Conservation (phyloP, 2,888 invertebrate genomes). For the Pristionchus maxplancki region DNA sequence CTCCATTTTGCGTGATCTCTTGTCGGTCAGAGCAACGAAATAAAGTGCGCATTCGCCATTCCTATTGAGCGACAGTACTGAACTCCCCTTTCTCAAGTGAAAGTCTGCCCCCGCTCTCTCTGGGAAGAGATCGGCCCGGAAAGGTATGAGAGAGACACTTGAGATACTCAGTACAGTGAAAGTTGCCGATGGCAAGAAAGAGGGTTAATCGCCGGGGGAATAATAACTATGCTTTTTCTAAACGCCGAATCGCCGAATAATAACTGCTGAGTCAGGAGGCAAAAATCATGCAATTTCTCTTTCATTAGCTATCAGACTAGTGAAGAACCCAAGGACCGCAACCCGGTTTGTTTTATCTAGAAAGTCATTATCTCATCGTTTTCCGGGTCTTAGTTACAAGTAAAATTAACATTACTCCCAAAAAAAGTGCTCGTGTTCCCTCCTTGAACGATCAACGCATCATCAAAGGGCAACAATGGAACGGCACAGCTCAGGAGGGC, state of each 20-base stretch:
- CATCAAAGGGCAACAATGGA: neutral
- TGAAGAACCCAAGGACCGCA: too few species aligned
- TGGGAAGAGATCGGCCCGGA: conserved; percentile 1
- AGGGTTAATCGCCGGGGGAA: conserved; percentile 1
- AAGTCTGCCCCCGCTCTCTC: conserved; percentile 20
- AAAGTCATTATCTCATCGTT: too few species aligned
- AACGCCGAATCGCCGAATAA: too few species aligned
- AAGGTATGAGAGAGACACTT: neutral
- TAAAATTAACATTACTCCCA: too few species aligned
- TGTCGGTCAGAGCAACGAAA: neutral
- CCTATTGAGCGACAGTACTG: conserved; percentile 8
- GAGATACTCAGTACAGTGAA: conserved; percentile 14
- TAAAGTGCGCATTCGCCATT: neutral
- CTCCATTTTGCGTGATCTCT: neutral
- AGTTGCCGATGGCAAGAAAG: neutral
- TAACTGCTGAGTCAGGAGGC: too few species aligned
- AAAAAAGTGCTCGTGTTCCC: too few species aligned
- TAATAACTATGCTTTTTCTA: too few species aligned
- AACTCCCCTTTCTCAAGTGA: conserved; percentile 21
- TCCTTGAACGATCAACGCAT: too few species aligned
- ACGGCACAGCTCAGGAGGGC: neutral
- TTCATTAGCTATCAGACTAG: too few species aligned
- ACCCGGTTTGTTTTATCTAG: too few species aligned
- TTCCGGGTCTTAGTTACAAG: too few species aligned
- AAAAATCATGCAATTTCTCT: too few species aligned